Conservation (phyloP, 2,888 invertebrate species). For the Podotricha telesiphe region DNA sequence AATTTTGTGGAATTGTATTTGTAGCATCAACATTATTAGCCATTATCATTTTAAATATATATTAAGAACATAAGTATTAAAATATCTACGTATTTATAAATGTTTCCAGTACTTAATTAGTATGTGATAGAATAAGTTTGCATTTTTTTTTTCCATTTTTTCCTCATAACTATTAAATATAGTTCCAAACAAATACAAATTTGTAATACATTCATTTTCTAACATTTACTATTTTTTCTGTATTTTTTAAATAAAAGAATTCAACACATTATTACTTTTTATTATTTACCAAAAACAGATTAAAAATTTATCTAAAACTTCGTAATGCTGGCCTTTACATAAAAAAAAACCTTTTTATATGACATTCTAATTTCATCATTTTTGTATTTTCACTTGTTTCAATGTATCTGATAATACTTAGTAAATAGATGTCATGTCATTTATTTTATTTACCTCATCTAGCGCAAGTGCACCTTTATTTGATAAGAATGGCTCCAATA, state of each 20-base stretch:
- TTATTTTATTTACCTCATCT: background rate
- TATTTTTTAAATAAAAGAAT: slow-evolving; percentile 77
- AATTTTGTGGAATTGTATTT: slow-evolving; percentile 22
- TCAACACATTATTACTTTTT: slow-evolving; percentile 42
- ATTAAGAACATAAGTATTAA: slow-evolving; percentile 34
- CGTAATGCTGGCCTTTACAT: slow-evolving; percentile 19
- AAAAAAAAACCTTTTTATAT: slow-evolving; percentile 24
- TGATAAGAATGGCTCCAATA: slow-evolving; percentile 74
- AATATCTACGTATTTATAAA: slow-evolving; percentile 33
- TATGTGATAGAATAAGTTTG: slow-evolving; percentile 72
- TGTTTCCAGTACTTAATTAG: slow-evolving; percentile 68
- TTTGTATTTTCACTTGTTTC: slow-evolving; percentile 41
- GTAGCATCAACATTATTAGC: slow-evolving; percentile 13
- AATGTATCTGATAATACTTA: slow-evolving; percentile 22
- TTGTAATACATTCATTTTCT: slow-evolving; percentile 82
- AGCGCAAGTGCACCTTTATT: slow-evolving; percentile 7
- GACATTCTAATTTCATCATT: slow-evolving; percentile 31
- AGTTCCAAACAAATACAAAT: slow-evolving; percentile 69
- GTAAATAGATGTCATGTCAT: slow-evolving; percentile 38
- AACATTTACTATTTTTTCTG: slow-evolving; percentile 78
- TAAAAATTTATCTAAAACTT: background rate
- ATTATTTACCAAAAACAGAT: background rate
- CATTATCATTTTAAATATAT: slow-evolving; percentile 26
- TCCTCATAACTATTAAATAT: slow-evolving; percentile 32
- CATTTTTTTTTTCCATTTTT: slow-evolving; percentile 43